These are phyloP conservation scores for Trimorus sp. DNA, from an alignment of 2,888 invertebrate species.

Conservation along the genomic window DNA sequence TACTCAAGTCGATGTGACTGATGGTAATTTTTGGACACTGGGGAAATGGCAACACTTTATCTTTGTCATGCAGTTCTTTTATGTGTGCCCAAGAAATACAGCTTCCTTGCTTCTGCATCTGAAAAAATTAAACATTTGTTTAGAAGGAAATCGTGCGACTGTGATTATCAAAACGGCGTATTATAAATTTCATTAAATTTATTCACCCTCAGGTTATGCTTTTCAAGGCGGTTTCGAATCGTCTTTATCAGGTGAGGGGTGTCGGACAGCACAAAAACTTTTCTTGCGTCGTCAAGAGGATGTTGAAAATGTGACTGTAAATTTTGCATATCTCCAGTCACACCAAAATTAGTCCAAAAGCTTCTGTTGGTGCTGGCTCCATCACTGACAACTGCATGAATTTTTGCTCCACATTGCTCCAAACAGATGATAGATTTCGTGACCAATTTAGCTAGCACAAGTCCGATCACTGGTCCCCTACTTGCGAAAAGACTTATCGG, in stretches of 20 bases:
- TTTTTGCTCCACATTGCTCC: conserved; percentile 1
- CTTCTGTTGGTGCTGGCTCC: conserved; percentile 10
- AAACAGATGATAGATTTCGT: background rate
- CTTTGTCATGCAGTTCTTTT: conserved; percentile 8
- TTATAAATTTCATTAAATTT: background rate
- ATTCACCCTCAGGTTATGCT: conserved; percentile 2
- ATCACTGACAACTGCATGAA: conserved; percentile 13
- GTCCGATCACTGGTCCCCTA: conserved; percentile 1
- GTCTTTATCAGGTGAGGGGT: conserved; percentile 17
- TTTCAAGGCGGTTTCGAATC: conserved; percentile 3
- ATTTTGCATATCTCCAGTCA: background rate
- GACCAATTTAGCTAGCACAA: background rate
- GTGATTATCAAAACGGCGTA: background rate
- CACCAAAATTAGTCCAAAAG: background rate
- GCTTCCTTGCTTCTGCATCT: conserved; percentile 16
- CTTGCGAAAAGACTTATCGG: conserved; percentile 14
- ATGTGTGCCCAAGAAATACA: conserved; percentile 28
- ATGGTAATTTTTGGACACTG: conserved; percentile 45
- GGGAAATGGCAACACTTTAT: conserved; percentile 41
- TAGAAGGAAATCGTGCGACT: background rate
- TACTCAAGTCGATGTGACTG: conserved; percentile 39
- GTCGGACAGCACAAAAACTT: conserved; percentile 14
- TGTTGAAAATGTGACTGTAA: background rate
- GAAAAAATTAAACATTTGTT: background rate
- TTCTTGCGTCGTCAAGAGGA: conserved; percentile 1